phyloP scores from a whole-genome alignment of 2,113 vertebrate genomes.

The Pluvianellus socialis region DNA sequence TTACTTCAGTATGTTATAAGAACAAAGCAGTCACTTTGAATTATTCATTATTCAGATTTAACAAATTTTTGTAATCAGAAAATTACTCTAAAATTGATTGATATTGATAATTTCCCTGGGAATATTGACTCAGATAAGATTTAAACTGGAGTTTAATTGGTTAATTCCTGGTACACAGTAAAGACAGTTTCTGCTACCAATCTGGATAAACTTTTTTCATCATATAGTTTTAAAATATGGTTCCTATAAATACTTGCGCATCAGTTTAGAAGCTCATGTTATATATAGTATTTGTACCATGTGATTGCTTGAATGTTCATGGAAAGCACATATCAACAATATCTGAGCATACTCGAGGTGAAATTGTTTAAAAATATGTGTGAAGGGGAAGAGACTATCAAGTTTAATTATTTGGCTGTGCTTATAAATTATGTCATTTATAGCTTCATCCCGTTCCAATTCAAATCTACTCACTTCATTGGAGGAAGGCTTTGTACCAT shows the following conservation, averaged over 20 bases:
- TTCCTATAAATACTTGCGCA: not conserved
- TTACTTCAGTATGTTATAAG: not conserved
- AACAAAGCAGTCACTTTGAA: slow-evolving; percentile 3
- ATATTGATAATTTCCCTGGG: not conserved
- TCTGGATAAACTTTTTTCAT: not conserved
- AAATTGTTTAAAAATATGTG: not conserved
- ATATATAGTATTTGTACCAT: not conserved
- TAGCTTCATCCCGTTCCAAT: not conserved
- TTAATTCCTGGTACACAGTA: not conserved
- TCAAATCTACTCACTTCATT: not conserved
- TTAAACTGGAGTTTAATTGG: not conserved
- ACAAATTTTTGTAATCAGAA: not conserved
- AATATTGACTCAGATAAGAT: not conserved
- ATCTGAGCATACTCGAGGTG: not conserved
- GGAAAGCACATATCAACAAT: not conserved
- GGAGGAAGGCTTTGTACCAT: not conserved
- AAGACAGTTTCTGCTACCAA: not conserved
- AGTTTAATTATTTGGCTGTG: not conserved
- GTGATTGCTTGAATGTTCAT: not conserved
- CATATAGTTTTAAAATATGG: not conserved
- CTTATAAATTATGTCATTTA: not conserved
- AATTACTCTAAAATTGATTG: not conserved
- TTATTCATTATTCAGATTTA: slow-evolving; percentile 26
- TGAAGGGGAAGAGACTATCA: not conserved
- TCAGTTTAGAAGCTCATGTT: not conserved